Evolutionary conservation across 2,888 invertebrate genomes (phyloP).

Genomic region (Drosophila putrida): DNA sequence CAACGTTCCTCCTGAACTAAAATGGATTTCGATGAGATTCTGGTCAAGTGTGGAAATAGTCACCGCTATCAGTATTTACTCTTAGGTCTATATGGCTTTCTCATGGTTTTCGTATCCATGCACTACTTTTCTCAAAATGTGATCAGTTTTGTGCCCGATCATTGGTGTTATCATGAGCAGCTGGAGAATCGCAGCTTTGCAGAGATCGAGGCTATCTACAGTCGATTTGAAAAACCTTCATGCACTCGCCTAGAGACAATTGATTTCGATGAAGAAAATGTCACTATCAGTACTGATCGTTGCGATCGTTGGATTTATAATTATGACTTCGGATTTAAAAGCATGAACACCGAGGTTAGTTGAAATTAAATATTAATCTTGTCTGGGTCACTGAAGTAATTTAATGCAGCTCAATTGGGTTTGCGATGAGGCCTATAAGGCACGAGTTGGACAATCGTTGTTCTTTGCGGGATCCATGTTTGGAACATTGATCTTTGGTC

Average conservation of each 20-base stretch:
- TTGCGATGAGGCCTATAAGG: slow-evolving; percentile 87
- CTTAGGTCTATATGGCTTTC: slow-evolving; percentile 86
- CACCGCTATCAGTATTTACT: slow-evolving; percentile 86
- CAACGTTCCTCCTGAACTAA: slow-evolving; percentile 5
- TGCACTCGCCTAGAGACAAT: slow-evolving; percentile 73
- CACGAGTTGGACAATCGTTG: slow-evolving; percentile 87
- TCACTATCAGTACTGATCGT: slow-evolving; percentile 61
- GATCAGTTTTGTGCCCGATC: slow-evolving; percentile 86
- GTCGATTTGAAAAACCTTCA: slow-evolving; percentile 74
- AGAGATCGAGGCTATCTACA: slow-evolving; percentile 77
- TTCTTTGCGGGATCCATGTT: slow-evolving; percentile 88
- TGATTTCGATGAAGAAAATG: slow-evolving; percentile 52
- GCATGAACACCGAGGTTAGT: slow-evolving; percentile 88
- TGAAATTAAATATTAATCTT: too few relatives aligned
- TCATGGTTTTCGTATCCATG: slow-evolving; percentile 86
- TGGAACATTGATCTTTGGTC: slow-evolving; percentile 87
- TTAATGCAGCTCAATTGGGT: slow-evolving; percentile 86
- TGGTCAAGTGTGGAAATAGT: slow-evolving; percentile 86
- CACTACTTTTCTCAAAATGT: slow-evolving; percentile 88
- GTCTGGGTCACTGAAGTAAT: too few relatives aligned
- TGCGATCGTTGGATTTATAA: slow-evolving; percentile 87
- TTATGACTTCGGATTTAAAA: slow-evolving; percentile 86
- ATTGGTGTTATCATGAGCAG: slow-evolving; percentile 83
- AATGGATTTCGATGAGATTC: slow-evolving; percentile 86
- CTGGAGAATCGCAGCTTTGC: slow-evolving; percentile 70